Evolutionary conservation across 2,888 invertebrate species (phyloP).

Genomic region (Galerucella pusilla): DNA sequence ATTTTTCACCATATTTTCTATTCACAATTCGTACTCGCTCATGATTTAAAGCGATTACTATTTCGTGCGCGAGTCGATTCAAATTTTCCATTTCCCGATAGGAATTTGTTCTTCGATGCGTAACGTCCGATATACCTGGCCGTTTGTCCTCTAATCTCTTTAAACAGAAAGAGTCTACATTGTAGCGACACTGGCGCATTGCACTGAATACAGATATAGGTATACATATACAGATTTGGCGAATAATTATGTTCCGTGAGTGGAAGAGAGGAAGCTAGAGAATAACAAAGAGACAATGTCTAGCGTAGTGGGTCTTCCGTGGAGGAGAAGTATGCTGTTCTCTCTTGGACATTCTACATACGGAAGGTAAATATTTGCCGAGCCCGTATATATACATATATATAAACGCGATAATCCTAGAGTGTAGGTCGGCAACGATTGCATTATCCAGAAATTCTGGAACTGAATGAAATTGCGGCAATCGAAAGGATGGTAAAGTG

Average conservation of each 20-base stretch:
- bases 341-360: too few relatives aligned
- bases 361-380: too few relatives aligned
- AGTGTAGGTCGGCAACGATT: constrained; percentile 16
- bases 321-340: too few relatives aligned
- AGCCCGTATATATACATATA: too few relatives aligned
- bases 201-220: constrained; percentile 21
- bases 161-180: constrained; percentile 24
- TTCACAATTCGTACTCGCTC: not conserved
- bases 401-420: constrained; percentile 22
- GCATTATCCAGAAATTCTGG: not conserved
- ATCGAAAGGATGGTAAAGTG: too few relatives aligned
- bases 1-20: not conserved
- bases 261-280: too few relatives aligned
- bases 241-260: too few relatives aligned
- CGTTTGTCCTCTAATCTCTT: constrained; percentile 27
- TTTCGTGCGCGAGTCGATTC: constrained; percentile 8
- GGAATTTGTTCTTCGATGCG: constrained; percentile 34
- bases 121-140: constrained; percentile 25
- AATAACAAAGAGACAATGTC: too few relatives aligned
- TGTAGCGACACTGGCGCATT: constrained; percentile 8
- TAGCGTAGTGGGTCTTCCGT: too few relatives aligned
- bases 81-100: constrained; percentile 27
- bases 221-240: too few relatives aligned
- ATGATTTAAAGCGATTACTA: constrained; percentile 23
- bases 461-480: not conserved